Conservation (phyloP, 2,888 invertebrate genomes). For the Cephus nigrinus region DNA sequence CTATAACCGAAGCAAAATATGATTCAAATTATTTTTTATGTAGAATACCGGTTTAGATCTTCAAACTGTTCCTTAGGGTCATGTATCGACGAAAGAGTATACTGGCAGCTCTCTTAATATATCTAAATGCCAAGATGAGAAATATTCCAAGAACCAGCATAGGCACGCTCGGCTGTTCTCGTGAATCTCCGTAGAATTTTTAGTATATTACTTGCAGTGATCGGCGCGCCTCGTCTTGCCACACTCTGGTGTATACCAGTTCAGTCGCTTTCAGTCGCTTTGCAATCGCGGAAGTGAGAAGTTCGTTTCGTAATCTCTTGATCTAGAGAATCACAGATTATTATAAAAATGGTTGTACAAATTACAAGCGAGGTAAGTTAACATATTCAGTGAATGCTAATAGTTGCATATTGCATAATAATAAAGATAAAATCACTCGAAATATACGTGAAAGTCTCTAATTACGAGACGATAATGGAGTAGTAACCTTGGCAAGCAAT, state of each 20-base stretch:
- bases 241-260: background rate
- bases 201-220: constrained; percentile 3
- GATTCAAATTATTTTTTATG: too few relatives aligned
- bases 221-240: background rate
- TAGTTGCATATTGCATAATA: too few relatives aligned
- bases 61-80: too few relatives aligned
- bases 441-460: too few relatives aligned
- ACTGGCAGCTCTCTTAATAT: too few relatives aligned
- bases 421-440: too few relatives aligned
- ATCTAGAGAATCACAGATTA: background rate
- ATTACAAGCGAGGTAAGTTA: constrained; percentile 10
- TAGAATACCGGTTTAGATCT: too few relatives aligned
- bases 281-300: background rate
- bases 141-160: too few relatives aligned
- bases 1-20: too few relatives aligned
- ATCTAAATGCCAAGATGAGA: too few relatives aligned
- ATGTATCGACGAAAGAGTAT: too few relatives aligned
- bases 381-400: background rate
- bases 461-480: too few relatives aligned
- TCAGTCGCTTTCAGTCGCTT: background rate
- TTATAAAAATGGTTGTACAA: constrained; percentile 17
- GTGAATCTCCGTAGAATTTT: background rate
- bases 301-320: background rate
- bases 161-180: background rate
- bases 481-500: background rate